Evolutionary conservation across 2,888 invertebrate species (phyloP).

Genomic region (Automeris io): DNA sequence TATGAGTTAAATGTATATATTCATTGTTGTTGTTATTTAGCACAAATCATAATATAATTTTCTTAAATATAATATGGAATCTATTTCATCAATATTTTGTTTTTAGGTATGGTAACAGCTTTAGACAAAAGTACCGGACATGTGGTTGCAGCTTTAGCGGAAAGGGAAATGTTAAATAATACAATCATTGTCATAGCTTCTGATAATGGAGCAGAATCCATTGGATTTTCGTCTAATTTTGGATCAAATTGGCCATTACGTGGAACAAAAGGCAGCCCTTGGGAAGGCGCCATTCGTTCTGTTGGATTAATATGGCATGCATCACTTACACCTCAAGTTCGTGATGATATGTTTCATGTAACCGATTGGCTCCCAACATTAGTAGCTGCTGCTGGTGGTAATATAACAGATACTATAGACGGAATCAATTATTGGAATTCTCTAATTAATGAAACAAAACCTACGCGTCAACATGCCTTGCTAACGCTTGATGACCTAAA

Average conservation of each 20-base stretch:
- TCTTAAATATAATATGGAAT: too few relatives aligned
- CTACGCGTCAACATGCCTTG: constrained; percentile 59
- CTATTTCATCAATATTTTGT: too few relatives aligned
- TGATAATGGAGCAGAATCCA: constrained; percentile 88
- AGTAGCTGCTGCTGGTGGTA: constrained; percentile 42
- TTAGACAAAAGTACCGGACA: constrained; percentile 87
- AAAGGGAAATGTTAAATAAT: constrained; percentile 81
- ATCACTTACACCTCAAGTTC: constrained; percentile 71
- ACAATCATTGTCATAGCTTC: constrained; percentile 88
- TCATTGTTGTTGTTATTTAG: too few relatives aligned
- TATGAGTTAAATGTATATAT: background rate
- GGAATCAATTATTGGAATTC: constrained; percentile 80
- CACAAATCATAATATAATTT: too few relatives aligned
- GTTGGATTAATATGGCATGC: constrained; percentile 80
- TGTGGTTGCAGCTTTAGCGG: constrained; percentile 80
- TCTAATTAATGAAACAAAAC: constrained; percentile 52
- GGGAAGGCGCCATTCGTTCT: constrained; percentile 88
- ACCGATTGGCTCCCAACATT: constrained; percentile 88
- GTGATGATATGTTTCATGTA: constrained; percentile 79
- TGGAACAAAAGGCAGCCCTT: constrained; percentile 85
- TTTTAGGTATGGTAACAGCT: constrained; percentile 78
- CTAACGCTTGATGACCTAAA: constrained; percentile 69
- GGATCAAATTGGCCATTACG: constrained; percentile 85
- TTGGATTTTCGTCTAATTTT: constrained; percentile 79
- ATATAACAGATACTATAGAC: constrained; percentile 59